Evolutionary conservation across 2,797 vertebrate genomes (phyloP).

Genomic region (Varecia variegata): DNA sequence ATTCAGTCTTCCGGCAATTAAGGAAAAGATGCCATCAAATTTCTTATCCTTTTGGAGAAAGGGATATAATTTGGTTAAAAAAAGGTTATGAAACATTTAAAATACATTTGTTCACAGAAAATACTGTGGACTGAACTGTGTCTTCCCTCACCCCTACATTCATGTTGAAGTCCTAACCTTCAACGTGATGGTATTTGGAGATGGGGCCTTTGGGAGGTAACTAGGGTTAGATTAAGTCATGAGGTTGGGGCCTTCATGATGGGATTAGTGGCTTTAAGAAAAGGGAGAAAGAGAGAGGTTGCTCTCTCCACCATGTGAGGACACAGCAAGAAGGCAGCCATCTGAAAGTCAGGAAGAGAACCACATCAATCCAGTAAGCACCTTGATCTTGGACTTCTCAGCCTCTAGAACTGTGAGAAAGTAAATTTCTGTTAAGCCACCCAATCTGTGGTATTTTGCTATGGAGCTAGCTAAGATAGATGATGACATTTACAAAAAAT

Average conservation of each 20-base stretch:
- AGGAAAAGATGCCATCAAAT: not conserved
- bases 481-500: not conserved
- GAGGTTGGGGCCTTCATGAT: not conserved
- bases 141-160: not conserved
- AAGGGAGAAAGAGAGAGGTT: not conserved
- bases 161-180: not conserved
- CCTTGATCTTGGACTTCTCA: not conserved
- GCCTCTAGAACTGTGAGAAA: not conserved
- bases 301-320: not conserved
- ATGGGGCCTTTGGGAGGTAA: not conserved
- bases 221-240: not conserved
- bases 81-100: not conserved
- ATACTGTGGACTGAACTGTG: not conserved
- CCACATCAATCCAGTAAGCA: not conserved
- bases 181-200: not conserved
- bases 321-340: not conserved
- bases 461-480: not conserved
- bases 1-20: not conserved
- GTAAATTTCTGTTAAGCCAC: not conserved
- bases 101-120: not conserved
- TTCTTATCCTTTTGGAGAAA: not conserved
- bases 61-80: not conserved
- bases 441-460: not conserved
- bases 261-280: not conserved
- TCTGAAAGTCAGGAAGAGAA: not conserved